phyloP scores from a whole-genome alignment of 2,113 vertebrate species.

The Lota lota region DNA sequence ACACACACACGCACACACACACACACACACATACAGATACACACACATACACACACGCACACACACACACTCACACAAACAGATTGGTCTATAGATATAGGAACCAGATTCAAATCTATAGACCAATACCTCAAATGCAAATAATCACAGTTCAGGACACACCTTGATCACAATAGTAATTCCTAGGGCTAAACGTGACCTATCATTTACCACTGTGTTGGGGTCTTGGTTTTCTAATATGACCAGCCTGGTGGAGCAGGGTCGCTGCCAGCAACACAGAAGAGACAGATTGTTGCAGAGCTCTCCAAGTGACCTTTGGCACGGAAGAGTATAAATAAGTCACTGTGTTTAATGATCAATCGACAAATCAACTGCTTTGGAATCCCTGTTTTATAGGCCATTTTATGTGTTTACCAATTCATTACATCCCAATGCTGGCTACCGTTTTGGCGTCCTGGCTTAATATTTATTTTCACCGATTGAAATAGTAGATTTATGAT shows the following conservation, averaged over 20 bases:
- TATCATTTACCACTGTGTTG: too few species aligned
- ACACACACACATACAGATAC: background rate
- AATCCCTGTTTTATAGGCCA: slow-evolving; percentile 63
- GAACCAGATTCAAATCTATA: too few species aligned
- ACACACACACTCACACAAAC: background rate
- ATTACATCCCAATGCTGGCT: slow-evolving; percentile 27
- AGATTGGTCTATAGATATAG: too few species aligned
- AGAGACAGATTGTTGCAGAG: slow-evolving; percentile 75
- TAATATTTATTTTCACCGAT: background rate
- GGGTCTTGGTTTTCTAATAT: background rate
- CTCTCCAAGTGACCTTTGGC: slow-evolving; percentile 80
- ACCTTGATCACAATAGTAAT: background rate
- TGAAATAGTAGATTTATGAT: background rate
- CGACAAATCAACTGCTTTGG: slow-evolving; percentile 59
- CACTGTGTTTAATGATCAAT: slow-evolving; percentile 81
- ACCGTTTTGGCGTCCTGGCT: background rate
- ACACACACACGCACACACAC: slow-evolving; percentile 4
- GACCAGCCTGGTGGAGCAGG: background rate
- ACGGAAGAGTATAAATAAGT: slow-evolving; percentile 75
- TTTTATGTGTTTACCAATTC: slow-evolving; percentile 49
- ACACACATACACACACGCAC: slow-evolving; percentile 7
- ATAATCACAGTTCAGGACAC: too few species aligned
- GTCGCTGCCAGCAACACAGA: background rate
- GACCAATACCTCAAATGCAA: too few species aligned
- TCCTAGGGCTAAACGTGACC: background rate